Evolutionary conservation across 2,888 invertebrate genomes (phyloP).

Genomic region (Carcina quercana): DNA sequence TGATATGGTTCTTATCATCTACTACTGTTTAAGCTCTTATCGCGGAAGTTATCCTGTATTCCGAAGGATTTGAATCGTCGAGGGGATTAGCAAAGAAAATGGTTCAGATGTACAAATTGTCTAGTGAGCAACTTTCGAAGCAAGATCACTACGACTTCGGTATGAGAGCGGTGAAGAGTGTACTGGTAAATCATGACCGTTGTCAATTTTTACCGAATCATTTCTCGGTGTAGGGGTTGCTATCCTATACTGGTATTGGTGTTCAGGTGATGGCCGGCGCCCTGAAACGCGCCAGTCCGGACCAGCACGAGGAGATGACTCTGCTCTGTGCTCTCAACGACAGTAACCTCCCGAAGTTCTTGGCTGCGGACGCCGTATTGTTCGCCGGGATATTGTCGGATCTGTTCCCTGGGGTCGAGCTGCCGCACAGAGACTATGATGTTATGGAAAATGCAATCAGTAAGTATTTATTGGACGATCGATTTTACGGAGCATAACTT

Average conservation of each 20-base stretch:
- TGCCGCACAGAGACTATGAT: conserved; percentile 88
- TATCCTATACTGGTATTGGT: no score
- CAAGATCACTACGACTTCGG: conserved; percentile 96
- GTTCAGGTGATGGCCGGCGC: conserved; percentile 89
- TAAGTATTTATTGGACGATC: no score
- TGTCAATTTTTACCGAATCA: no score
- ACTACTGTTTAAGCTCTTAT: conserved; percentile 78
- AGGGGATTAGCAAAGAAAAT: conserved; percentile 91
- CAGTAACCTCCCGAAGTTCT: conserved; percentile 92
- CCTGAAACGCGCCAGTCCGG: conserved; percentile 87
- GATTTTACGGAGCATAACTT: no score
- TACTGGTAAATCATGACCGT: conserved; percentile 80
- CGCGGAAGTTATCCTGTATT: conserved; percentile 94
- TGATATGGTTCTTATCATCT: conserved; percentile 1
- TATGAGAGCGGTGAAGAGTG: conserved; percentile 95
- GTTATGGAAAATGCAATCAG: conserved; percentile 79
- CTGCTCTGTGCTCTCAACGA: conserved; percentile 89
- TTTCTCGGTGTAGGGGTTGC: no score
- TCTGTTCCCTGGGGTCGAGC: conserved; percentile 87
- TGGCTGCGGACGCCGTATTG: conserved; percentile 87
- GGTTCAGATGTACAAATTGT: conserved; percentile 94
- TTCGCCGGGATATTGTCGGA: conserved; percentile 92
- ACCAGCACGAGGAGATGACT: conserved; percentile 88
- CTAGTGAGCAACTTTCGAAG: conserved; percentile 92
- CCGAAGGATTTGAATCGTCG: conserved; percentile 93